Percentiles rank a stretch among this genome's conserved stretches.
phyloP scores from a whole-genome alignment of 2,113 vertebrate species.

The Notarius quadriscutis region DNA sequence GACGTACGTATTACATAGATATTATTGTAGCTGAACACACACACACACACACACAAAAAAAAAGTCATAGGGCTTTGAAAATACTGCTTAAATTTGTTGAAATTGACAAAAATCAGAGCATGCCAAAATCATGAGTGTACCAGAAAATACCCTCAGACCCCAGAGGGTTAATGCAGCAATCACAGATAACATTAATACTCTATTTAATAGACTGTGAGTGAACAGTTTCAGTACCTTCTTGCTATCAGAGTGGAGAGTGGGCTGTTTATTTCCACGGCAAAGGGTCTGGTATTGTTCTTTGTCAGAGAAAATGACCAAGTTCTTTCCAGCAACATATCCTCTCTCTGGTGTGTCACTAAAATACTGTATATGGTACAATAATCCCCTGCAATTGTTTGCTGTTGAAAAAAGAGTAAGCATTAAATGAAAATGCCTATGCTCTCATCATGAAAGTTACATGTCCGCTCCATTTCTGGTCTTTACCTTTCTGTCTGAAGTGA shows the following conservation, averaged over 20 bases:
- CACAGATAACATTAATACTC: background rate
- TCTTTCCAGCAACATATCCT: slow-evolving; percentile 94
- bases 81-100: no score
- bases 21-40: no score
- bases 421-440: background rate
- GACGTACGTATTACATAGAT: no score
- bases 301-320: slow-evolving; percentile 86
- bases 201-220: background rate
- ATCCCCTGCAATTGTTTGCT: slow-evolving; percentile 76
- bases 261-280: slow-evolving; percentile 80
- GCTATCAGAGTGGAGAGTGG: slow-evolving; percentile 74
- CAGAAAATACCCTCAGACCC: no score
- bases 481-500: slow-evolving; percentile 90
- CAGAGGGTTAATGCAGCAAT: background rate
- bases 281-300: slow-evolving; percentile 88
- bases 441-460: background rate
- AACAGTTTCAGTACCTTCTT: slow-evolving; percentile 78
- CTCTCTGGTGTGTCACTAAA: slow-evolving; percentile 92
- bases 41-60: no score
- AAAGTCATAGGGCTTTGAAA: no score
- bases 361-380: slow-evolving; percentile 93
- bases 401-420: slow-evolving; percentile 57
- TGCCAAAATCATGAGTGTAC: no score
- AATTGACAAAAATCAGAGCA: no score
- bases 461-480: background rate